Base-by-base conservation (phyloP, 1,140 invertebrate genomes). In the Saccostrea echinata region DNA sequence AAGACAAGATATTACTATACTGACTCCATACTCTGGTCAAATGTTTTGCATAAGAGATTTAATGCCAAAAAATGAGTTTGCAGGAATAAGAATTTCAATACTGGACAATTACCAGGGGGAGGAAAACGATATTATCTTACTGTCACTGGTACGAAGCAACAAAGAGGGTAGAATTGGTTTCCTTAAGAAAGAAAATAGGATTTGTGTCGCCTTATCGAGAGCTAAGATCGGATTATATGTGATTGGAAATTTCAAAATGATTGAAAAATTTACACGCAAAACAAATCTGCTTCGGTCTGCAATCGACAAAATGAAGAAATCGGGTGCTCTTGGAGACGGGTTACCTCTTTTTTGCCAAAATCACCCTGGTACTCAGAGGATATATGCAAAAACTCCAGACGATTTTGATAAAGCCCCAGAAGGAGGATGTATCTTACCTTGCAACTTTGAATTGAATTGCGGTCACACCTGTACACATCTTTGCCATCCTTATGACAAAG, bases 201-300 rank as follows among this genome's bases (percentile, higher is more conserved):
- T 98, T 57, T 98, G 97, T 95, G 97, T 98, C 1, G 97, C 97
- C 8, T 94, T 98, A 11, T 98, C 97, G 0, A 94, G 97, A 90
- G 97, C 97, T 0, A 97, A 96, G 92, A 96, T 96, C 94, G 97
- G 97, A 89, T 92, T 97, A 71, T 97, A 95, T 91, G 95, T 96
- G 21, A 95, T 97, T 90, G 96, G 97, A 51, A 97, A 98, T 94
- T 96, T 97, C 91, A 92, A 96, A 52, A 97, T 97, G 94, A 96
- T 97, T 90, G 92, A 96, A 4, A 95, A 96, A 33, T 91, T 97
- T n/a, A 93, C 88, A n/a, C 43, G 33, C 0, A 82, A 92, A 43
- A 94, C 90, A 88, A 53, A 91, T 12, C 88, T 96, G 8, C 96
- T 95, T 95, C 91, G 88, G 51, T 92, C 93, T 0, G 94, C 96